phyloP scores from a whole-genome alignment of 2,888 invertebrate species.

The Lymantria monacha region DNA sequence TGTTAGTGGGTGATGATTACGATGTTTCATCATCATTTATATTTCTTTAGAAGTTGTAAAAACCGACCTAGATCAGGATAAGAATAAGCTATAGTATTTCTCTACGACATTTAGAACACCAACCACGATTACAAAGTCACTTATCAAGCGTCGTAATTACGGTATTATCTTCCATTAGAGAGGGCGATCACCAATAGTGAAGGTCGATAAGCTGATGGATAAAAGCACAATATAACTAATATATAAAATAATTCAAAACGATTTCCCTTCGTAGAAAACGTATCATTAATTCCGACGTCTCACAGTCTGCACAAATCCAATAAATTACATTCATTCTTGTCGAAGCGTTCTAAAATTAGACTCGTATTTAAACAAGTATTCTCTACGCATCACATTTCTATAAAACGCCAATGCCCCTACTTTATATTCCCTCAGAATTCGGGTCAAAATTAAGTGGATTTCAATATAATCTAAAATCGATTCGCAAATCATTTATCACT shows the following conservation, averaged over 20 bases:
- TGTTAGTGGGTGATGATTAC: too few relatives aligned
- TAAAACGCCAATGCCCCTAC: neutral
- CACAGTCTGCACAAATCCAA: neutral
- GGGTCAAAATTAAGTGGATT: slow-evolving; percentile 32
- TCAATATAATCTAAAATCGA: slow-evolving; percentile 36
- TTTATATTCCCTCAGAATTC: slow-evolving; percentile 22
- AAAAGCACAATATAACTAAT: too few relatives aligned
- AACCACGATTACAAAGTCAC: too few relatives aligned
- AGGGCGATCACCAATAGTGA: too few relatives aligned
- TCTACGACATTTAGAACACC: too few relatives aligned
- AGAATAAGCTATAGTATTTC: too few relatives aligned
- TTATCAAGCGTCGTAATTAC: too few relatives aligned
- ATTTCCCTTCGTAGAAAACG: neutral
- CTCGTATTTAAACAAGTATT: neutral
- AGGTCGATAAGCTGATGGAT: too few relatives aligned
- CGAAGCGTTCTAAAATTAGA: neutral
- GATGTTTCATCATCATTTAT: too few relatives aligned
- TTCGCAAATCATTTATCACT: slow-evolving; percentile 35
- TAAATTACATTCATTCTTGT: neutral
- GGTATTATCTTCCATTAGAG: too few relatives aligned
- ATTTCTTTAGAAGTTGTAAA: too few relatives aligned
- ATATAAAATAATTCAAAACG: neutral
- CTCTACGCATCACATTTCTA: slow-evolving; percentile 1
- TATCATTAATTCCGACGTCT: neutral
- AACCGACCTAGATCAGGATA: too few relatives aligned